Evolutionary conservation across 2,888 invertebrate species (phyloP), one percentile per base, ranked within the genome.

Genomic region (Melipona bicolor): DNA sequence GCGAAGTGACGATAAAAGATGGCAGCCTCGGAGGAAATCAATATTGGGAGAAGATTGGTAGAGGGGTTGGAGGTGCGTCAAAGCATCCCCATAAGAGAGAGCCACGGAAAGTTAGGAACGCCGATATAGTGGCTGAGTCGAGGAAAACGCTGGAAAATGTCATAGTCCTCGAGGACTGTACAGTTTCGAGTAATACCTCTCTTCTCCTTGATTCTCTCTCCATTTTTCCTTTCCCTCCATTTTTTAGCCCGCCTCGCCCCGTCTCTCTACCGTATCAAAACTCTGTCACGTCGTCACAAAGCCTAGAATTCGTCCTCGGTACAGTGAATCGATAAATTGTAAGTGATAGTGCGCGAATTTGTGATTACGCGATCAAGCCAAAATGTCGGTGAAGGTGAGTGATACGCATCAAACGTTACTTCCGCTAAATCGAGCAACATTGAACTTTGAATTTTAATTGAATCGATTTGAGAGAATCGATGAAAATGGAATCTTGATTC

Each of bases 341-440:
- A 81, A 84, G 86, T 89, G 89, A 87, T 83, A 88, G 90, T 88
- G 89, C 84, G 88, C 84, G 87, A 59, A 59, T 59, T 59, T n/a
- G 86, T 83, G 88, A 84, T 88, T 90, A 87, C 87, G 89, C 87
- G 88, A 87, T 83, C 84, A 86, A 87, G 87, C 77, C 91, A 93
- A 93, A 89, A 94, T 94, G 94, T 93, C 94, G 93, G 94, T 94
- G 88, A 94, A 93, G 93, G 94, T 94, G 91, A 91, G 93, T 90
- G 67, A 21, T 69, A 52, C 49, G 43, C 19, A 36, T 43, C 11
- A 52, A 21, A 52, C 52, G 52, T 9, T 43, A 52, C 21, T 52
- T 17, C 52, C 21, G 5, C 21, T 21, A 17, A 21, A 52, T 52
- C 52, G 52, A 43, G 43, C 43, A 43, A 1, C 9, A 9, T 43